Base-by-base conservation (phyloP, 2,888 invertebrate genomes). In the Arge pagana region DNA sequence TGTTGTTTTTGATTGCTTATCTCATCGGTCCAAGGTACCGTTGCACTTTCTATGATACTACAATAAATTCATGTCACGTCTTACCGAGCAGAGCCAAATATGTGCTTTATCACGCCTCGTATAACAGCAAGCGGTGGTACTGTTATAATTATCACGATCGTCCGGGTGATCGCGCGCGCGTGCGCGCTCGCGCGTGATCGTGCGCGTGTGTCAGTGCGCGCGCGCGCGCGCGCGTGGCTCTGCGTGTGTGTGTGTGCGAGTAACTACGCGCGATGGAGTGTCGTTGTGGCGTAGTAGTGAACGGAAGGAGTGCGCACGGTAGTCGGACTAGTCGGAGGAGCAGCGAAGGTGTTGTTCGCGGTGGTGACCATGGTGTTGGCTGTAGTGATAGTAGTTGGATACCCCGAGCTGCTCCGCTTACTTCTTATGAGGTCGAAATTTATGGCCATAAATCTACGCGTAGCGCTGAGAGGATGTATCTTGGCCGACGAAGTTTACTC, bases 371-470 rank as follows among this genome's bases (percentile, higher is more conserved):
- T n/a, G n/a, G n/a, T n/a, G n/a, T n/a, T n/a, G n/a, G n/a, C n/a
- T n/a, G n/a, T n/a, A n/a, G n/a, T n/a, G n/a, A n/a, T n/a, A n/a
- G n/a, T n/a, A n/a, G n/a, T 45, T 35, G 33, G 45, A 24, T 45
- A 45, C 33, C 45, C 35, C 45, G 45, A 45, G 45, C 23, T 45
- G 33, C 45, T 45, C 33, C 45, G 45, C 53, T 36, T 19, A 55
- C 52, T 57, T 55, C 55, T 65, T 62, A 65, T 62, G 59, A 58
- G 58, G 58, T 57, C 60, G 63, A 64, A 68, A 71, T 71, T 68
- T 66, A 63, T 64, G 63, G 57, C 58, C 65, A 66, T 68, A 70
- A 68, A 68, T 70, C 63, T 64, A 63, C 56, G 53, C 55, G 60
- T 58, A 62, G 43, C 60, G 65, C 60, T 53, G 65, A 70, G 70